phyloP scores from a whole-genome alignment of 2,888 invertebrate genomes.

The Anaspis maculata region DNA sequence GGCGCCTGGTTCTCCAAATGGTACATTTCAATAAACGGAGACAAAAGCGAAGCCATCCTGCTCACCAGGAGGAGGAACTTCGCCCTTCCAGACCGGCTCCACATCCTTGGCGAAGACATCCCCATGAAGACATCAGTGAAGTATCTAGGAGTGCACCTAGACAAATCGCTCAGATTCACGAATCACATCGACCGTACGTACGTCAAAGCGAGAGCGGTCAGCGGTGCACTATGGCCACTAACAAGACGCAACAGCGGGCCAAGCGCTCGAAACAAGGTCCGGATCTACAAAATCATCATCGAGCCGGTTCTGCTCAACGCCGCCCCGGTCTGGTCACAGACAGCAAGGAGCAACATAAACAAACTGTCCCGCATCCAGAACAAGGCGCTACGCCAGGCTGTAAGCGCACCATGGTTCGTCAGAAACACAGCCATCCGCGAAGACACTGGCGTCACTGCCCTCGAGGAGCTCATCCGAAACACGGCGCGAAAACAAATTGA shows the following conservation, averaged over 20 bases:
- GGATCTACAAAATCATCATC: not conserved
- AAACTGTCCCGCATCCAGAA: slow-evolving; percentile 2
- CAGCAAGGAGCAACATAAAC: slow-evolving; percentile 3
- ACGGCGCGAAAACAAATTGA: not conserved
- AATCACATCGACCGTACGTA: not conserved
- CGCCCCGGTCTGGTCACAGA: slow-evolving; percentile 1
- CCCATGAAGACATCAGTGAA: not conserved
- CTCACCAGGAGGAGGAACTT: not conserved
- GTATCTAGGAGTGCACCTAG: not conserved
- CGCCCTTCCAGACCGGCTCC: not conserved
- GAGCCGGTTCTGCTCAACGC: slow-evolving; percentile 1
- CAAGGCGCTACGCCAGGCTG: slow-evolving; percentile 1
- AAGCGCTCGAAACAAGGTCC: not conserved
- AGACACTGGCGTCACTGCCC: slow-evolving; percentile 1
- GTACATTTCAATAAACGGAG: not conserved
- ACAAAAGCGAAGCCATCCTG: not conserved
- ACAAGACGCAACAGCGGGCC: not conserved
- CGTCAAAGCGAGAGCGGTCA: not conserved
- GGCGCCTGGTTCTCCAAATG: not conserved
- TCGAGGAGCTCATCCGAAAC: not conserved
- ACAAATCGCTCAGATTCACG: not conserved
- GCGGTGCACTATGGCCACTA: not conserved
- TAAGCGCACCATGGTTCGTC: slow-evolving; percentile 5
- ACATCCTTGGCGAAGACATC: not conserved
- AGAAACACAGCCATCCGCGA: slow-evolving; percentile 3